phyloP scores from a whole-genome alignment of 2,888 invertebrate genomes.

The Amblyjoppa fuscipennis region DNA sequence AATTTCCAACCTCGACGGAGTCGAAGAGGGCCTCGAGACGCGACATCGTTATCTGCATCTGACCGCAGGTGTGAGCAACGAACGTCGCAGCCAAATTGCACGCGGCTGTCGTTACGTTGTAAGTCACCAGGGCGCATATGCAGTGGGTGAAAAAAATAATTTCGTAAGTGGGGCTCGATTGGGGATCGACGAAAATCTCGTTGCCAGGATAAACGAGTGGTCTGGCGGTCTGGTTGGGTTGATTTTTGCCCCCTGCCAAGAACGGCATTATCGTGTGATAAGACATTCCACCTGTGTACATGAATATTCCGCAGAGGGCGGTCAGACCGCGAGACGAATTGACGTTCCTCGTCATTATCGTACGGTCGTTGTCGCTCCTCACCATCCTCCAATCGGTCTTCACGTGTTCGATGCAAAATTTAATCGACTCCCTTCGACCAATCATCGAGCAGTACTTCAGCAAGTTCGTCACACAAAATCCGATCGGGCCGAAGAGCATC shows the following conservation, averaged over 20 bases:
- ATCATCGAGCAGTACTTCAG: slow-evolving; percentile 63
- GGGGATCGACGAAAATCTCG: slow-evolving; percentile 65
- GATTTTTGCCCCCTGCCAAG: slow-evolving; percentile 54
- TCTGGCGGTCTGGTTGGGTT: slow-evolving; percentile 61
- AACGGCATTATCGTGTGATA: slow-evolving; percentile 73
- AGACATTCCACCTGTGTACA: slow-evolving; percentile 73
- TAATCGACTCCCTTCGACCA: slow-evolving; percentile 56
- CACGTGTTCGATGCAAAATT: slow-evolving; percentile 68
- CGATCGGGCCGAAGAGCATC: slow-evolving; percentile 62
- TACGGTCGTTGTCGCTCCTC: slow-evolving; percentile 48
- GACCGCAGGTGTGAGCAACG: slow-evolving; percentile 73
- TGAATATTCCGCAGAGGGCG: slow-evolving; percentile 69
- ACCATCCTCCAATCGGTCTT: slow-evolving; percentile 70
- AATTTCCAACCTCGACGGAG: neutral
- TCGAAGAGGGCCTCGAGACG: slow-evolving; percentile 63
- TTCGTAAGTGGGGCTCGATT: slow-evolving; percentile 72
- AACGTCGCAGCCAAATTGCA: slow-evolving; percentile 73
- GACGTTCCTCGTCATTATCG: slow-evolving; percentile 69
- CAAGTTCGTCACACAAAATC: slow-evolving; percentile 61
- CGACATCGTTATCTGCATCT: slow-evolving; percentile 69
- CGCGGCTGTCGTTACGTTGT: slow-evolving; percentile 66
- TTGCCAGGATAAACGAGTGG: slow-evolving; percentile 66
- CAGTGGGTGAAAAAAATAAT: slow-evolving; percentile 71
- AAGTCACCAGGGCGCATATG: slow-evolving; percentile 62
- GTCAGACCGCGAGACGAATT: slow-evolving; percentile 68